Conservation (phyloP, 2,113 vertebrate genomes). For the Carassius gibelio region DNA sequence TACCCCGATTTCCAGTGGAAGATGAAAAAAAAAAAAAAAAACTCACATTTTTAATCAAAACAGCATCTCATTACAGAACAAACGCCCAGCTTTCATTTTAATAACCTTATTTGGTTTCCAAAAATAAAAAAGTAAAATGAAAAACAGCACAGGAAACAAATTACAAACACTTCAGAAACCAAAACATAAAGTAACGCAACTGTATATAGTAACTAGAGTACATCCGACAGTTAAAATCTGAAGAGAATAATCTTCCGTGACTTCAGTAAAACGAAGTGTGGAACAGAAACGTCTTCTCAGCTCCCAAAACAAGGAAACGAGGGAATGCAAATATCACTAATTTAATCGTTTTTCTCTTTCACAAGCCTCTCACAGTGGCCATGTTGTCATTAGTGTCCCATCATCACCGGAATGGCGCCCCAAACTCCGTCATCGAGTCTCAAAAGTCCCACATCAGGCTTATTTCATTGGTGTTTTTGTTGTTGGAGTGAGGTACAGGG, state of each 20-base stretch:
- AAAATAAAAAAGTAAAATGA: constrained; percentile 57
- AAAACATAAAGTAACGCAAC: constrained; percentile 36
- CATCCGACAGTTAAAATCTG: constrained; percentile 71
- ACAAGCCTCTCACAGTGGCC: constrained; percentile 35
- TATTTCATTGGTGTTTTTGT: not conserved
- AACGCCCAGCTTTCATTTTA: constrained; percentile 57
- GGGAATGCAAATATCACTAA: constrained; percentile 12
- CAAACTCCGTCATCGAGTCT: not conserved
- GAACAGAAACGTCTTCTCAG: constrained; percentile 44
- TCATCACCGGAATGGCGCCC: constrained; percentile 12
- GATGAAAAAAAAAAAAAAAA: not conserved
- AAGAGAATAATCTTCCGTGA: constrained; percentile 58
- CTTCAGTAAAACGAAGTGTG: constrained; percentile 61
- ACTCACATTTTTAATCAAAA: not conserved
- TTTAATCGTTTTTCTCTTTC: constrained; percentile 48
- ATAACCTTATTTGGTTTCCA: constrained; percentile 69
- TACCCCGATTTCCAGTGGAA: not conserved
- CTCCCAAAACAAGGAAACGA: constrained; percentile 47
- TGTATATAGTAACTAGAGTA: constrained; percentile 58
- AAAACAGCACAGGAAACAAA: constrained; percentile 59
- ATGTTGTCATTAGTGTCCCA: constrained; percentile 11
- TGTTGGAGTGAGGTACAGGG: constrained; percentile 33
- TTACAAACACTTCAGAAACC: constrained; percentile 36
- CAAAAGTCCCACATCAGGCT: not conserved
- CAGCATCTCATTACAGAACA: not conserved